Conservation (phyloP, 2,888 invertebrate species). For the Agonopterix heracliana region DNA sequence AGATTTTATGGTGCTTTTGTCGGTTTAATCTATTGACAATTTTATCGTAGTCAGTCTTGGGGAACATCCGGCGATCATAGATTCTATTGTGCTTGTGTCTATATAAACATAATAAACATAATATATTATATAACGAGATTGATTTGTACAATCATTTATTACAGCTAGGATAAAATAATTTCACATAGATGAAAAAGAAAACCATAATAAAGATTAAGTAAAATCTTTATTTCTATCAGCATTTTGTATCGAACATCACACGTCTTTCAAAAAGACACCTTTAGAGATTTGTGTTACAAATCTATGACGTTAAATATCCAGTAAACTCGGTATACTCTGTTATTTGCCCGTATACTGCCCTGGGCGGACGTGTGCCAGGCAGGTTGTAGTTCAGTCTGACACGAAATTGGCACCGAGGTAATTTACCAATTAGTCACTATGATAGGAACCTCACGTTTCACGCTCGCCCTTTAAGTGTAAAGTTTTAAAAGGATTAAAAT, state of each 20-base stretch:
- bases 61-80: too few species aligned
- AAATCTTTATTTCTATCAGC: too few species aligned
- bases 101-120: too few species aligned
- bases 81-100: too few species aligned
- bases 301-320: conserved; percentile 7
- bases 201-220: too few species aligned
- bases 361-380: conserved; percentile 16
- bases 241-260: not conserved
- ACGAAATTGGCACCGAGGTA: conserved; percentile 25
- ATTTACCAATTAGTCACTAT: conserved; percentile 49
- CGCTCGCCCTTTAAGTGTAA: conserved; percentile 28
- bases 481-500: conserved; percentile 11
- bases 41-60: too few species aligned
- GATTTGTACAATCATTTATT: too few species aligned
- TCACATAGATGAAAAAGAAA: too few species aligned
- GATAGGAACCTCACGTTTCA: conserved; percentile 40
- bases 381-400: conserved; percentile 17
- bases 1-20: too few species aligned
- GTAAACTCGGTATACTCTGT: conserved; percentile 14
- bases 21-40: too few species aligned
- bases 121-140: too few species aligned
- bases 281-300: conserved; percentile 1
- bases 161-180: too few species aligned
- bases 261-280: conserved; percentile 1
- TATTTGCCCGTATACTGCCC: conserved; percentile 19